phyloP scores from a whole-genome alignment of 2,113 vertebrate genomes.

The Cavia aperea region DNA sequence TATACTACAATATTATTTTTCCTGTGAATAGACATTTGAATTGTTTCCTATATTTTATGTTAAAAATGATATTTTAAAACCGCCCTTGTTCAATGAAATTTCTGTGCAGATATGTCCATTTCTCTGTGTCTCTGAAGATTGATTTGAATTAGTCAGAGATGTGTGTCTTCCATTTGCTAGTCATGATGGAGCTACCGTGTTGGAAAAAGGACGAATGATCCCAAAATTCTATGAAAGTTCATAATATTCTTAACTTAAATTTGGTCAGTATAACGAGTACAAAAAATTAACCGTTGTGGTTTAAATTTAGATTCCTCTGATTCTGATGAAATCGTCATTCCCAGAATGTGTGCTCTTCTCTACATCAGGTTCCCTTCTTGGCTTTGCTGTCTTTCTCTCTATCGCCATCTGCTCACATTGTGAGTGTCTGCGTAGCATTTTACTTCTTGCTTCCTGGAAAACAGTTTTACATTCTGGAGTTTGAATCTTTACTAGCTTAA shows the following conservation, averaged over 20 bases:
- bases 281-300: not conserved
- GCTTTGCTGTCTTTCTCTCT: not conserved
- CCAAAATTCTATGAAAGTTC: not conserved
- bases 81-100: not conserved
- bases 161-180: not conserved
- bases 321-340: not conserved
- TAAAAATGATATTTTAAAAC: not conserved
- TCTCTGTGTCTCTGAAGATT: not conserved
- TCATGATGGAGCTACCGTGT: not conserved
- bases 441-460: not conserved
- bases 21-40: not conserved
- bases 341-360: not conserved
- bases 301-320: not conserved
- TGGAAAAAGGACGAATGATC: not conserved
- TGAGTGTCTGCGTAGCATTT: not conserved
- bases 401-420: not conserved
- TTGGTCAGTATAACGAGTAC: not conserved
- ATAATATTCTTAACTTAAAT: not conserved
- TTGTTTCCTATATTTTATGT: not conserved
- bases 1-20: not conserved
- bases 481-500: not conserved
- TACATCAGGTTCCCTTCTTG: not conserved
- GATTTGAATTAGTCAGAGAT: not conserved
- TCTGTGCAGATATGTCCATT: not conserved
- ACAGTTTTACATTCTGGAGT: not conserved